Conservation (phyloP, 2,888 invertebrate species). For the Belgica antarctica region DNA sequence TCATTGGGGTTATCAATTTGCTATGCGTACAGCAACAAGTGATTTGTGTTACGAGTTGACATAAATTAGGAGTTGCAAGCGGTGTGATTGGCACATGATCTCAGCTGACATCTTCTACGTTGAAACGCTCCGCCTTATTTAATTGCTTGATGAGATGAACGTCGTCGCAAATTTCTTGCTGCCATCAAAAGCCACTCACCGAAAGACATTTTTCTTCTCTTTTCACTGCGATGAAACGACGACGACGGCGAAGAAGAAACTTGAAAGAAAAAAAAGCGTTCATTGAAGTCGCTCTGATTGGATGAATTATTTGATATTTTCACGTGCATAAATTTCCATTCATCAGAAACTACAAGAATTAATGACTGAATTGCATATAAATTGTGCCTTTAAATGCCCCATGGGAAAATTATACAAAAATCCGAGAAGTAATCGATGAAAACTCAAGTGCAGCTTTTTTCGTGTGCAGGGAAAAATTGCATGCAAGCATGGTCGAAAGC, state of each 20-base stretch:
- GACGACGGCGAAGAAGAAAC: not conserved
- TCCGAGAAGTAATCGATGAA: not conserved
- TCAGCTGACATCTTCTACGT: not conserved
- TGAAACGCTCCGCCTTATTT: slow-evolving; percentile 21
- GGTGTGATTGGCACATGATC: not conserved
- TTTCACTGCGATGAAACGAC: not conserved
- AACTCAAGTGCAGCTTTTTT: slow-evolving; percentile 9
- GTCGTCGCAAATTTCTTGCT: slow-evolving; percentile 16
- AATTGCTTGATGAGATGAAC: slow-evolving; percentile 18
- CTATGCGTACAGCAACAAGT: not conserved
- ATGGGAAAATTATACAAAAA: not conserved
- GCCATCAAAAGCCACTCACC: slow-evolving; percentile 20
- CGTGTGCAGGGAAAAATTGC: slow-evolving; percentile 6
- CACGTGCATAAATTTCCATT: slow-evolving; percentile 26
- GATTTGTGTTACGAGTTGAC: not conserved
- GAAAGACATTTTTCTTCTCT: not conserved
- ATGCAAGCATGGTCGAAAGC: slow-evolving; percentile 9
- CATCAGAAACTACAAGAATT: slow-evolving; percentile 5
- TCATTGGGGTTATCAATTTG: not conserved
- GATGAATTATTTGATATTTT: slow-evolving; percentile 28
- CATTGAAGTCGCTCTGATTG: slow-evolving; percentile 28
- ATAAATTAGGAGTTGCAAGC: not conserved
- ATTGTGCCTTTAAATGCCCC: slow-evolving; percentile 23
- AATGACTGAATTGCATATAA: slow-evolving; percentile 26
- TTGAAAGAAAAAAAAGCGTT: slow-evolving; percentile 5